A percentile compares a stretch with the other conserved stretches of the same genome.
phyloP scores from a whole-genome alignment of 2,888 invertebrate genomes.

The Eupithecia dodoneata region DNA sequence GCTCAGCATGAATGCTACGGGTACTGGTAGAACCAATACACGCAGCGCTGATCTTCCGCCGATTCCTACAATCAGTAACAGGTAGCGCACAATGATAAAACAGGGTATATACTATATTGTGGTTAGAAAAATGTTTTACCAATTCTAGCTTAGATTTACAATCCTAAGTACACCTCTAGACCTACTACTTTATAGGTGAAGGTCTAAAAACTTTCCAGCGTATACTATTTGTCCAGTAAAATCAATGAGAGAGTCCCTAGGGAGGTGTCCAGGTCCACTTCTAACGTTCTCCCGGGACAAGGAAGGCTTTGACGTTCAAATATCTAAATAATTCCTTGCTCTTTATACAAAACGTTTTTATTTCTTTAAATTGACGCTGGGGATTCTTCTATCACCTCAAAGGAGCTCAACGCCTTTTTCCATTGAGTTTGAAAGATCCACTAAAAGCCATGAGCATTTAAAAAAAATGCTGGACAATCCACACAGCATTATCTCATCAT shows the following conservation, averaged over 20 bases:
- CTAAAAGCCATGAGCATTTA: no score
- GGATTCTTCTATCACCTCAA: neutral
- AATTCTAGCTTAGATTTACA: neutral
- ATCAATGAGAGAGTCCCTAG: conserved; percentile 22
- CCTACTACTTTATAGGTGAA: neutral
- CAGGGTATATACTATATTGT: neutral
- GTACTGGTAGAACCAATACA: no score
- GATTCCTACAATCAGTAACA: no score
- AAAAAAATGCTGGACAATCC: no score
- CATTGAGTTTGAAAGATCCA: neutral
- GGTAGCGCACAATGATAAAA: no score
- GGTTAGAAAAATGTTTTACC: neutral
- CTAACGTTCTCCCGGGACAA: conserved; percentile 14
- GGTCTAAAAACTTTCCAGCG: neutral
- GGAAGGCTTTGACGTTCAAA: conserved; percentile 19
- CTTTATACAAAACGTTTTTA: neutral
- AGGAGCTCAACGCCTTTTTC: neutral
- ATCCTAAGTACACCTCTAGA: neutral
- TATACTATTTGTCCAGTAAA: conserved; percentile 12
- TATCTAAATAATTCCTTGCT: neutral
- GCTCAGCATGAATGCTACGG: no score
- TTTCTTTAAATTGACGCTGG: neutral
- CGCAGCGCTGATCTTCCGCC: no score
- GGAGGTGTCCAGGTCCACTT: conserved; percentile 27
- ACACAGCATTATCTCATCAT: no score